phyloP scores from a whole-genome alignment of 2,797 vertebrate species.

The Decapterus maruadsi region DNA sequence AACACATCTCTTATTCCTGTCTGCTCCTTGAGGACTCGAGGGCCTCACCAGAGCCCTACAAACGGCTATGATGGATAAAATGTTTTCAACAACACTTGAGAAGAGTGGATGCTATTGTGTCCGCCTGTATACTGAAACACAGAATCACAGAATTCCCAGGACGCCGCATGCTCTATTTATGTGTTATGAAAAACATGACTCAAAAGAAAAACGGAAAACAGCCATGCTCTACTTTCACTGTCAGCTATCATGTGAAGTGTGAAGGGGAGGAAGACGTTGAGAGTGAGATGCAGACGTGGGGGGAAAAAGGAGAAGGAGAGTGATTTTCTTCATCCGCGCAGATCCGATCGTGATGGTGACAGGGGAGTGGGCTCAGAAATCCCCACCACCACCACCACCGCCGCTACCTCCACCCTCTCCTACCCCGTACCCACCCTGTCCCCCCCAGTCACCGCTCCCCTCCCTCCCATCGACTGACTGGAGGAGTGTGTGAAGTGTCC shows the following conservation, averaged over 20 bases:
- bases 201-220: conserved; percentile 81
- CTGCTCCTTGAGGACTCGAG: conserved; percentile 71
- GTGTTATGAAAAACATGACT: conserved; percentile 85
- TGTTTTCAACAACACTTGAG: conserved; percentile 82
- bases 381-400: conserved; percentile 33
- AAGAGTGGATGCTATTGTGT: conserved; percentile 83
- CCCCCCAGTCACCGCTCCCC: conserved; percentile 81
- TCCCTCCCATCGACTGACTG: conserved; percentile 75
- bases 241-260: conserved; percentile 82
- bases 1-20: conserved; percentile 74
- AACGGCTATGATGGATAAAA: conserved; percentile 81
- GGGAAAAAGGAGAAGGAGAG: conserved; percentile 65
- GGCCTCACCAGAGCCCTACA: conserved; percentile 78
- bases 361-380: conserved; percentile 76
- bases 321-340: conserved; percentile 81
- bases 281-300: conserved; percentile 57
- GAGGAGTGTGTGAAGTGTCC: conserved; percentile 87
- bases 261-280: conserved; percentile 76
- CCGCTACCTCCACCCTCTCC: conserved; percentile 42
- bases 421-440: conserved; percentile 50
- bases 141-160: conserved; percentile 83
- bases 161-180: conserved; percentile 82
- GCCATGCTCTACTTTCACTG: conserved; percentile 82
- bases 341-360: conserved; percentile 80
- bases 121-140: conserved; percentile 72